Percentiles rank a stretch among this genome's conserved stretches.
phyloP scores from a whole-genome alignment of 2,113 vertebrate species.

The Abramis brama region DNA sequence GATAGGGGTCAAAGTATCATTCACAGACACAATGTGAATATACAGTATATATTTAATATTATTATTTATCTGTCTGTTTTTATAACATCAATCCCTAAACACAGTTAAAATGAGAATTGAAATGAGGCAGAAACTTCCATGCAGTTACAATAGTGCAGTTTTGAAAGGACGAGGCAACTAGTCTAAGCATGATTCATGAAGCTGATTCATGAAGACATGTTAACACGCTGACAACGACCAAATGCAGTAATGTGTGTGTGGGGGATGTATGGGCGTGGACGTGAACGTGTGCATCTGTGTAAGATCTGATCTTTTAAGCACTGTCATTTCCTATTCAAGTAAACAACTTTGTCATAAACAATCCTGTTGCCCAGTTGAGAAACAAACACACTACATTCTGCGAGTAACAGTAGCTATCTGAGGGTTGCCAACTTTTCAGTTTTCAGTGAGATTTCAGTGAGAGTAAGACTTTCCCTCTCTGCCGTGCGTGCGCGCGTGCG shows the following conservation, averaged over 20 bases:
- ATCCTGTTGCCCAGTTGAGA: neutral
- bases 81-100: neutral
- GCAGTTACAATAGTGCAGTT: neutral
- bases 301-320: conserved; percentile 24
- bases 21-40: neutral
- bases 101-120: neutral
- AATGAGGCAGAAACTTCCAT: neutral
- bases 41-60: neutral
- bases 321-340: conserved; percentile 41
- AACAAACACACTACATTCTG: neutral
- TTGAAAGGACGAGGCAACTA: neutral
- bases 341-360: conserved; percentile 8
- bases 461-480: too few relatives aligned
- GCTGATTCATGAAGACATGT: neutral
- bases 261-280: neutral
- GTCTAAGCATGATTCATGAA: neutral
- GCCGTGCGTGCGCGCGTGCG: too few relatives aligned
- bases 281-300: neutral
- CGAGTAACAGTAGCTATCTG: neutral
- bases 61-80: neutral
- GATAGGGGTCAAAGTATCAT: neutral
- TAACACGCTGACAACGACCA: neutral
- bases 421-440: too few relatives aligned
- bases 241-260: neutral
- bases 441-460: too few relatives aligned